Conservation (phyloP, 2,113 vertebrate species). For the Cebidichthys violaceus region DNA sequence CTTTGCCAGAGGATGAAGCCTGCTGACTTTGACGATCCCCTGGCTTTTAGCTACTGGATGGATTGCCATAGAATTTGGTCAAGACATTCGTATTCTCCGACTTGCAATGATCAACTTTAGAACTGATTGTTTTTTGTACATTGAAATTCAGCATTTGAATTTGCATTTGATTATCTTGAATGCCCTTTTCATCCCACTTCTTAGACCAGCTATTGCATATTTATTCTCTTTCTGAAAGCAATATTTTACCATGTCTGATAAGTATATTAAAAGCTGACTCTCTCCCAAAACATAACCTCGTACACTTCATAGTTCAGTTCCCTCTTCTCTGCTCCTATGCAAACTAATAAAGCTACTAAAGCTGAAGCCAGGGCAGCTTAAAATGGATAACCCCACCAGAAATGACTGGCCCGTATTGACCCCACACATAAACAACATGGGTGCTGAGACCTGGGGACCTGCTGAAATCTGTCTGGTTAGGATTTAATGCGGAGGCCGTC, state of each 20-base stretch:
- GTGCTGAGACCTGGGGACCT: conserved; percentile 58
- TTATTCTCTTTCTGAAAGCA: conserved; percentile 35
- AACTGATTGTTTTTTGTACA: background rate
- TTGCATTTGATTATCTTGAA: conserved; percentile 45
- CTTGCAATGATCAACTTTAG: background rate
- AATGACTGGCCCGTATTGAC: conserved; percentile 55
- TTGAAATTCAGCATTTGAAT: conserved; percentile 36
- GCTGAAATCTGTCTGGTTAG: conserved; percentile 65
- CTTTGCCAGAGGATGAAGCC: background rate
- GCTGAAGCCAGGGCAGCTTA: conserved; percentile 28
- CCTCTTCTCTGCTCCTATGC: conserved; percentile 34
- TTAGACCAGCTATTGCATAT: conserved; percentile 31
- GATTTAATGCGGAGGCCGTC: conserved; percentile 58
- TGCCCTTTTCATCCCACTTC: conserved; percentile 45
- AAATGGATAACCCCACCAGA: conserved; percentile 59
- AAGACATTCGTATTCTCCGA: too few species aligned
- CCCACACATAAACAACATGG: conserved; percentile 63
- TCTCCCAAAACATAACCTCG: conserved; percentile 41
- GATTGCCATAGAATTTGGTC: too few species aligned
- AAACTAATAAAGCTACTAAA: conserved; percentile 56
- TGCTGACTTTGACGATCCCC: background rate
- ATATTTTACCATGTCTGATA: conserved; percentile 46
- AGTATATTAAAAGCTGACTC: conserved; percentile 41
- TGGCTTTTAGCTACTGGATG: background rate
- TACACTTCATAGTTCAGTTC: conserved; percentile 38